Percentiles rank a stretch among this genome's conserved stretches.
These are phyloP conservation scores for Onychomys arenicola DNA, from an alignment of 2,797 vertebrate genomes.

Conservation along the genomic window DNA sequence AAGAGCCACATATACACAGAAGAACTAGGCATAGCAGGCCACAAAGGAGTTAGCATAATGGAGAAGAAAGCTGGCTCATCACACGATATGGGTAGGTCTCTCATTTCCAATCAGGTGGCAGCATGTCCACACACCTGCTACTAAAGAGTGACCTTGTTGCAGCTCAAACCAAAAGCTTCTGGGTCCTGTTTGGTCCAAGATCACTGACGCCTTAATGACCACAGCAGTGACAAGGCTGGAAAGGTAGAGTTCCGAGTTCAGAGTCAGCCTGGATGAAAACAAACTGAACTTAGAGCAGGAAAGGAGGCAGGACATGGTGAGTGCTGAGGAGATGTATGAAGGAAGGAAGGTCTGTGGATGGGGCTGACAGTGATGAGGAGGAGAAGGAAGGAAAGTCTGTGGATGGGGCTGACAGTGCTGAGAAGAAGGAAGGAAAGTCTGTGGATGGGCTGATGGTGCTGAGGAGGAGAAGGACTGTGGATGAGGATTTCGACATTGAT, in stretches of 20 bases:
- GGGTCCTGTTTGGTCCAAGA: not conserved
- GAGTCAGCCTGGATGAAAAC: not conserved
- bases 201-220: not conserved
- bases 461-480: not conserved
- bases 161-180: not conserved
- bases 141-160: rapidly evolving
- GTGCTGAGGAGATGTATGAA: not conserved
- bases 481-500: not conserved
- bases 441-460: too few relatives aligned
- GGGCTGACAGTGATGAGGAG: not conserved
- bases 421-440: not conserved
- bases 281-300: not conserved
- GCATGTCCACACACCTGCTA: not conserved
- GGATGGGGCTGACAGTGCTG: not conserved
- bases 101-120: too few relatives aligned
- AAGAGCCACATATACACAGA: not conserved
- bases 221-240: not conserved
- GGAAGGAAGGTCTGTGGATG: not conserved
- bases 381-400: too few relatives aligned
- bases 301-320: not conserved
- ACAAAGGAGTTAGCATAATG: not conserved
- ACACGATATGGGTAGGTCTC: not conserved
- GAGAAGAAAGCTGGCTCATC: rapidly evolving
- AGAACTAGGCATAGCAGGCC: not conserved
- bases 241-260: not conserved